These are phyloP conservation scores for Apamea anceps DNA, from an alignment of 2,888 invertebrate genomes.

Conservation along the genomic window DNA sequence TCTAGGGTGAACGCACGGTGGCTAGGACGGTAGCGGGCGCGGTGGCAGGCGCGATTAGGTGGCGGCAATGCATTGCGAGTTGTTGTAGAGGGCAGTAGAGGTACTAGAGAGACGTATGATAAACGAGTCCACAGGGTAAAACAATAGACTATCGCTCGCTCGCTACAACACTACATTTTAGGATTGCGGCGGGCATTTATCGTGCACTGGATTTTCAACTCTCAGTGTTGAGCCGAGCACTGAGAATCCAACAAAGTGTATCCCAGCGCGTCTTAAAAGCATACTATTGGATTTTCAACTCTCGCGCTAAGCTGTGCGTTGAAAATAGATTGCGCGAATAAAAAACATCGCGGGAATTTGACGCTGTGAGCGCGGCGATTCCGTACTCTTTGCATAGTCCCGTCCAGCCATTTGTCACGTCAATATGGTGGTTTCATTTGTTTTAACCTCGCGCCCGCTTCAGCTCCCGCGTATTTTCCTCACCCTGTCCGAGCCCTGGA, in stretches of 20 bases:
- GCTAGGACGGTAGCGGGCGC: neutral
- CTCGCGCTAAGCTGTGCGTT: neutral
- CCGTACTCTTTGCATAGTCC: too few relatives aligned
- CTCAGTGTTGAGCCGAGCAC: neutral
- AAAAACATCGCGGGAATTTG: too few relatives aligned
- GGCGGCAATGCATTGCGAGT: neutral
- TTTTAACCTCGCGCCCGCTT: neutral
- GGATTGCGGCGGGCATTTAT: too few relatives aligned
- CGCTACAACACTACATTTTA: too few relatives aligned
- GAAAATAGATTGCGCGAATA: neutral
- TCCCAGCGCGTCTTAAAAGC: neutral
- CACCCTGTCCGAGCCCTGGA: neutral
- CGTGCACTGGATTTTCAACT: neutral
- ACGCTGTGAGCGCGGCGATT: too few relatives aligned
- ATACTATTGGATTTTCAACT: neutral
- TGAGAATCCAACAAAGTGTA: neutral
- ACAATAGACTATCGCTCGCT: neutral
- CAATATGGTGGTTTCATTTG: neutral
- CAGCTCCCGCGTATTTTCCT: neutral
- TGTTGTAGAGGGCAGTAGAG: neutral
- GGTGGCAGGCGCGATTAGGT: neutral
- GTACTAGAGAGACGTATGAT: neutral
- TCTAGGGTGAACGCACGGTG: neutral
- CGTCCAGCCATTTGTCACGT: too few relatives aligned
- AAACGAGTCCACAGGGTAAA: neutral